Percentiles rank a stretch among this genome's conserved stretches.
These are phyloP conservation scores for Goniozus legneri DNA, from an alignment of 1,140 invertebrate genomes.

Conservation along the genomic window DNA sequence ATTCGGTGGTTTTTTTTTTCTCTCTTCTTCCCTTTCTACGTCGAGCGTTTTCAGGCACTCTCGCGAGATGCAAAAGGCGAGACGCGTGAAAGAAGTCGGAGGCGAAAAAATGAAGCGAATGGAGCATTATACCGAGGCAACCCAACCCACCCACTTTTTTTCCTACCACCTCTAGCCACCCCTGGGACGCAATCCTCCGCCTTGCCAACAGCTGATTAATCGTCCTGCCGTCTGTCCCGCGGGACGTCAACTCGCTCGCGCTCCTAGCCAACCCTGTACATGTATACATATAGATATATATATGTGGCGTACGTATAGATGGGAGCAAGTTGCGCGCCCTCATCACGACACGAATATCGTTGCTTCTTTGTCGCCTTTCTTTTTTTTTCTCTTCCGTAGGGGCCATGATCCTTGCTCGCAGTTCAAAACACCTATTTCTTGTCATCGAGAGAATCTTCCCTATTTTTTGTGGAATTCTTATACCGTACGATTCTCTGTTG, in stretches of 20 bases:
- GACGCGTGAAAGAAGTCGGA: slow-evolving; percentile 1
- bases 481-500: no score
- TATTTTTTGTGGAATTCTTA: no score
- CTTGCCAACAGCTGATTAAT: slow-evolving; percentile 57
- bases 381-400: no score
- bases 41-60: slow-evolving; percentile 33
- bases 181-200: slow-evolving; percentile 46
- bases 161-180: no score
- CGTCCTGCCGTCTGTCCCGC: slow-evolving; percentile 45
- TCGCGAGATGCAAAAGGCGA: slow-evolving; percentile 12
- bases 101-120: slow-evolving; percentile 27
- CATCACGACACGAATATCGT: slow-evolving; percentile 46
- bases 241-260: slow-evolving; percentile 28
- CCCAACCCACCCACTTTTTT: slow-evolving; percentile 15
- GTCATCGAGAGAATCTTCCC: no score
- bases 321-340: no score
- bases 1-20: background rate
- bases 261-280: no score
- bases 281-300: no score
- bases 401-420: no score
- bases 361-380: slow-evolving; percentile 51
- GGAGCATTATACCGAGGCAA: slow-evolving; percentile 43
- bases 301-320: no score
- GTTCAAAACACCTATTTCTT: no score
- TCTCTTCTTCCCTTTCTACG: no score